Evolutionary conservation across 1,140 invertebrate species (phyloP), one percentile per base, ranked within the genome.

Genomic region (Drosophila tristis): DNA sequence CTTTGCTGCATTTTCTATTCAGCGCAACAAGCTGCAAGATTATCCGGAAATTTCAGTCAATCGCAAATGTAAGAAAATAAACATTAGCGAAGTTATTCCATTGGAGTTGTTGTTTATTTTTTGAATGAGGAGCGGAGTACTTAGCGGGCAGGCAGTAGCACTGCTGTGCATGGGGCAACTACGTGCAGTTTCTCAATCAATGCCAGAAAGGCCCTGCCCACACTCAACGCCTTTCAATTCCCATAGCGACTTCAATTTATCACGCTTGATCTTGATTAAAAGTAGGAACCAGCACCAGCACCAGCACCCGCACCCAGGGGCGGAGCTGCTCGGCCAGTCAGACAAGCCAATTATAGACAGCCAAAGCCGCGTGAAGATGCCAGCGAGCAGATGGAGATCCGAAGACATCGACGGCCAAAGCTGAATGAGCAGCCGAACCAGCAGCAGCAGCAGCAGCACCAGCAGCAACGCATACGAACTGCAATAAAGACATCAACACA

Each of bases 401-500:
- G 75, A 78, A 31, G 31, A 31, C 31, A 31, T 31, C 31, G 31
- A 31, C 31, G 31, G 31, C 31, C 31, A 9, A 86, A 71, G 76
- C 43, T 64, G 74, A 78, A 82, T 74, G 60, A n/a, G n/a, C n/a
- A n/a, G n/a, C n/a, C n/a, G n/a, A n/a, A n/a, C n/a, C n/a, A 16
- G 16, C 16, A 16, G 16, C 16, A 16, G 16, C 16, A 16, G 16
- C 16, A 16, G 16, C 16, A 16, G 16, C 16, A 16, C 0, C 16
- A 16, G 59, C 63, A 45, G 35, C 49, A 70, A 43, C 43, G 48
- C 26, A 70, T 56, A 61, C 47, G 67, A 73, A 87, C 64, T 86
- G 71, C 84, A 89, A 87, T 87, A 87, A 87, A 87, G 84, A 87
- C 84, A 87, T 87, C 84, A 87, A 89, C 84, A 87, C 84, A 87